phyloP scores from a whole-genome alignment of 2,888 invertebrate species.

The Drosophila testacea region DNA sequence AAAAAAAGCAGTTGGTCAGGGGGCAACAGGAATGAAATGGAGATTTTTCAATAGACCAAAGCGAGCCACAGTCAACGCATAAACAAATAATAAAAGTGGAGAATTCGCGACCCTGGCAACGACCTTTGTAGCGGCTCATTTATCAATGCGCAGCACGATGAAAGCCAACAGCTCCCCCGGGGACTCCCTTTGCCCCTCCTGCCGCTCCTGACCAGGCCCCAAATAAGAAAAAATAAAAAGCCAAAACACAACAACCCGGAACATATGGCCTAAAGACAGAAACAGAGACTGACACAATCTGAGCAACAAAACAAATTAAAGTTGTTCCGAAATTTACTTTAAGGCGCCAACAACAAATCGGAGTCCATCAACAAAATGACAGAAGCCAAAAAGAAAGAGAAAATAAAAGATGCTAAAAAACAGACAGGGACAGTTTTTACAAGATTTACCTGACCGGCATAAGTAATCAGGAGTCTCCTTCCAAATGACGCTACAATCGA shows the following conservation, averaged over 20 bases:
- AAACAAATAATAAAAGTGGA: conserved; percentile 75
- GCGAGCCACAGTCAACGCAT: conserved; percentile 63
- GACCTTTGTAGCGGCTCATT: conserved; percentile 76
- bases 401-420: conserved; percentile 12
- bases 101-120: conserved; percentile 74
- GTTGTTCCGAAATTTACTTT: conserved; percentile 56
- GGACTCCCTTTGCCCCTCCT: background rate
- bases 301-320: conserved; percentile 69
- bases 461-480: conserved; percentile 63
- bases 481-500: conserved; percentile 53
- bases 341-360: conserved; percentile 67
- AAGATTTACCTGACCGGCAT: conserved; percentile 77
- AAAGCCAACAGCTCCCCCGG: conserved; percentile 48
- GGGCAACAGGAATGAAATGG: background rate
- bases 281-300: conserved; percentile 27
- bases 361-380: conserved; percentile 39
- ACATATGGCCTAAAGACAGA: conserved; percentile 50
- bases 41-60: conserved; percentile 73
- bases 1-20: background rate
- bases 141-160: conserved; percentile 60
- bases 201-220: conserved; percentile 28
- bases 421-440: conserved; percentile 64
- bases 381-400: conserved; percentile 2
- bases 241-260: conserved; percentile 20
- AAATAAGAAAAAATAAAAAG: background rate